Evolutionary conservation across 2,113 vertebrate genomes (phyloP).

Genomic region (Brienomyrus longianalis): DNA sequence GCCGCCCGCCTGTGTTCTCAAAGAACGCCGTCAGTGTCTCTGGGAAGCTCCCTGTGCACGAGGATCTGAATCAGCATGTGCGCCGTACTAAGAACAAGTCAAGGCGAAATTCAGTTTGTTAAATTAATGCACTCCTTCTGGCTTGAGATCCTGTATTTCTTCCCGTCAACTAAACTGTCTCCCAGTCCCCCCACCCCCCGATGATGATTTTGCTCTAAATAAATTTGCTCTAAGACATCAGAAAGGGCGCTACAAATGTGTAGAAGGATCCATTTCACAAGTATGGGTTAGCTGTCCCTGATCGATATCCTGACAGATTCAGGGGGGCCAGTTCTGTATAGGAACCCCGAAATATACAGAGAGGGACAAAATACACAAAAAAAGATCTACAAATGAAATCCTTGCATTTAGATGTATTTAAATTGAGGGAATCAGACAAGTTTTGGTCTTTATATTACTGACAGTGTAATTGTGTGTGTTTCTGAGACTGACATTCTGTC

Average conservation of each 20-base stretch:
- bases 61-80: not conserved
- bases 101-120: not conserved
- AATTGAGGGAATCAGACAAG: not conserved
- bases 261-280: not conserved
- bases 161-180: not conserved
- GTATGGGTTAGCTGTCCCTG: not conserved
- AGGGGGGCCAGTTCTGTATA: not conserved
- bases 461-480: not conserved
- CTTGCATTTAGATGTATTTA: not conserved
- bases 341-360: not conserved
- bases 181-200: not conserved
- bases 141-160: not conserved
- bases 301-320: not conserved
- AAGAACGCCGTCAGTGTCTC: not conserved
- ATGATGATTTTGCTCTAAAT: not conserved
- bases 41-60: not conserved
- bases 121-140: not conserved
- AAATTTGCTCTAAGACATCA: not conserved
- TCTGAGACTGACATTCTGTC: not conserved
- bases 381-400: not conserved
- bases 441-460: not conserved
- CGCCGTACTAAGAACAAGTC: not conserved
- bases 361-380: not conserved
- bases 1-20: not conserved
- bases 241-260: not conserved